phyloP scores from a whole-genome alignment of 2,888 invertebrate species.

The Chelonus formosanus region DNA sequence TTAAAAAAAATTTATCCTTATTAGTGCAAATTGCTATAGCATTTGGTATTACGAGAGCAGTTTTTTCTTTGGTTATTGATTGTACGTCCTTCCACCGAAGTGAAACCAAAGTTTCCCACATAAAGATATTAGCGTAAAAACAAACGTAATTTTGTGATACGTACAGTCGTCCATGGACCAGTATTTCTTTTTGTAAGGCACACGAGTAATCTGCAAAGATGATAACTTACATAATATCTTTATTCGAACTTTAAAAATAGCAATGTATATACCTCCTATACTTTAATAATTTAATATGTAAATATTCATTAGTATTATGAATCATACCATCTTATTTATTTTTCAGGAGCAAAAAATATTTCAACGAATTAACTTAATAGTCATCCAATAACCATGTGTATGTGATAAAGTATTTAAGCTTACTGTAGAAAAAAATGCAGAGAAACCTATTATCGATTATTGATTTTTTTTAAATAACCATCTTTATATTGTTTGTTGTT shows the following conservation, averaged over 20 bases:
- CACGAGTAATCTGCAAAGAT: conserved; percentile 89
- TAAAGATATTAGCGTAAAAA: conserved; percentile 97
- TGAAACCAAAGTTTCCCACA: conserved; percentile 91
- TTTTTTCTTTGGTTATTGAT: conserved; percentile 94
- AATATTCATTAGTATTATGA: not conserved
- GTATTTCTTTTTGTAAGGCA: conserved; percentile 94
- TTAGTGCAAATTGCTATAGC: conserved; percentile 88
- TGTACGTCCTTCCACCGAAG: conserved; percentile 91
- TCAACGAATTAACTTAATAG: too few relatives aligned
- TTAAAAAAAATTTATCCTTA: conserved; percentile 89
- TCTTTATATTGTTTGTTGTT: too few relatives aligned
- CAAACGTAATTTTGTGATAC: conserved; percentile 95
- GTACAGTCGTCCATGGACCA: conserved; percentile 95
- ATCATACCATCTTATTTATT: too few relatives aligned
- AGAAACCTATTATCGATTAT: too few relatives aligned
- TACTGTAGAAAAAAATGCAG: too few relatives aligned
- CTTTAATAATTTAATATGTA: not conserved
- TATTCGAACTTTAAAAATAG: not conserved
- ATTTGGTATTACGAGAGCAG: conserved; percentile 94
- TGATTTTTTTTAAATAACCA: too few relatives aligned
- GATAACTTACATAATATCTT: not conserved
- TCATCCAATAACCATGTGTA: too few relatives aligned
- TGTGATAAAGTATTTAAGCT: too few relatives aligned
- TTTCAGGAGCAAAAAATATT: not conserved
- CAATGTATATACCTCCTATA: not conserved